Evolutionary conservation across 64 coral and sea anemone genomes (phyloP).

Genomic region (Exaiptasia diaphana): DNA sequence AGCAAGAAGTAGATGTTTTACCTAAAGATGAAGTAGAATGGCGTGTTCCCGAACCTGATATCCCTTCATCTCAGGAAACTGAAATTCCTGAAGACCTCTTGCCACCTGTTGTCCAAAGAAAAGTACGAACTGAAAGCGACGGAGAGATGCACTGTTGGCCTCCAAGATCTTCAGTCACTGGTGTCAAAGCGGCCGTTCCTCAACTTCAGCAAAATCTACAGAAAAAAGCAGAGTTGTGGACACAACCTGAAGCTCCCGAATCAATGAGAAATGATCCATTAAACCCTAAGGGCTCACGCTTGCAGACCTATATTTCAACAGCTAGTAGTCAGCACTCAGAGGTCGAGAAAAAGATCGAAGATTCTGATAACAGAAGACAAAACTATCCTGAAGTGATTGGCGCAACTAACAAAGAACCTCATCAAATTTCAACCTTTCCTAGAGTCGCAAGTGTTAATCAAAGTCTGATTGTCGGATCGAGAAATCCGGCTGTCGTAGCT

Average conservation of each 20-base stretch:
- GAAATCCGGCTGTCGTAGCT: no score
- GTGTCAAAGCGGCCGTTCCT: neutral
- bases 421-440: no score
- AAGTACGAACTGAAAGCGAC: neutral
- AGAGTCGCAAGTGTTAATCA: no score
- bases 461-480: no score
- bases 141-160: slow-evolving; percentile 59
- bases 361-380: no score
- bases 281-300: no score
- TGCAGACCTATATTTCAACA: no score
- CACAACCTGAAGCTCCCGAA: slow-evolving; percentile 28
- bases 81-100: neutral
- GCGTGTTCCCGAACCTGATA: slow-evolving; percentile 44
- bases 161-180: slow-evolving; percentile 26
- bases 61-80: neutral
- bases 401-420: no score
- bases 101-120: neutral
- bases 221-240: slow-evolving; percentile 25
- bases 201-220: neutral
- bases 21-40: slow-evolving; percentile 54
- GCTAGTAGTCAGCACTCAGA: no score
- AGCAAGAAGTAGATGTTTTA: slow-evolving; percentile 19
- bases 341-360: no score
- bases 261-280: neutral
- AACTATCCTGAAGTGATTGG: no score